Base-by-base conservation (phyloP, 2,797 vertebrate genomes). In the Rallus crepitans region DNA sequence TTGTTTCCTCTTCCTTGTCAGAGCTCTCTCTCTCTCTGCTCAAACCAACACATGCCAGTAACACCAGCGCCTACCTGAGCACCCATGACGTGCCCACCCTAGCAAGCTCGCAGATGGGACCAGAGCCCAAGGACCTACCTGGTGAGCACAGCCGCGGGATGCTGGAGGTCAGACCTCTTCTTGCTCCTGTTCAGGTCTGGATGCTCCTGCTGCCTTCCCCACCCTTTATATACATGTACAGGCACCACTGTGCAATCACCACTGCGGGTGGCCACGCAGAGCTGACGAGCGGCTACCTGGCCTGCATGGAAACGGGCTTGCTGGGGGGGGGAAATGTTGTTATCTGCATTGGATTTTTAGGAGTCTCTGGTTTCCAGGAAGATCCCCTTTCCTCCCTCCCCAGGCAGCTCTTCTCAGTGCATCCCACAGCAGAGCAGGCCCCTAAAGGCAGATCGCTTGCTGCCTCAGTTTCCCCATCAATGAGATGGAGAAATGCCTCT, bases 301-400 rank as follows among this genome's bases (percentile, higher is more conserved):
- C 53, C 19, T 83, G 87, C 90, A 9, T 66, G 88, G 95, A 89
- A 96, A 86, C 20, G 0, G 11, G 19, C 50, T 63, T 52, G 27
- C 59, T 52, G 12, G 78, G 16, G 12, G 12, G 35, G 31, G 30
- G 55, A 59, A 82, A 52, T 4, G 1, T 3, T 11, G 21, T 75
- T 82, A 82, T 89, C 66, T 69, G 52, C 56, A 9, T 7, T 66
- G 70, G 72, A 50, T 83, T 82, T 94, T 42, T 60, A 27, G 2
- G 20, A 90, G 57, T 68, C 87, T 68, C 59, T 89, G 2, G 33
- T 95, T 94, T 94, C 94, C 73, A 89, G 87, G 88, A 72, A 70
- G 39, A 24, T 69, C 56, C 55, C 14, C 13, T 60, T 31, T 39
- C 25, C 70, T 84, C 37, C 31, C 39, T 66, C 24, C 57, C 45